These are phyloP conservation scores for Atta colombica DNA, from an alignment of 1,140 invertebrate genomes.

Conservation along the genomic window DNA sequence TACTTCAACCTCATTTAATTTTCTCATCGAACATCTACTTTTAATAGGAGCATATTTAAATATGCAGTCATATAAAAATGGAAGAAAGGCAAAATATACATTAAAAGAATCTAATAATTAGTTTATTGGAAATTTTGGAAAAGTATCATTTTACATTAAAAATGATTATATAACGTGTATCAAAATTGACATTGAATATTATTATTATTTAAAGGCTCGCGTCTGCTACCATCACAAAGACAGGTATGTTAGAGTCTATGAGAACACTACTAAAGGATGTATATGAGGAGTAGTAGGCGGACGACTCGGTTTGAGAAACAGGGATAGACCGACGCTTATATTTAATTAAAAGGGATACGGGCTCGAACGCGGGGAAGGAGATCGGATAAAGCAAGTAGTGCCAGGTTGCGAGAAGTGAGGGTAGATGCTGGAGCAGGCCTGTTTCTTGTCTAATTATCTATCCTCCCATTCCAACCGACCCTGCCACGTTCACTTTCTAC, in stretches of 20 bases:
- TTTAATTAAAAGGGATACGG: slow-evolving; percentile 83
- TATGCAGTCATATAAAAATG: not conserved
- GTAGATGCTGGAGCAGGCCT: slow-evolving; percentile 49
- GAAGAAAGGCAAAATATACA: not conserved
- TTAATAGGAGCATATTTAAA: not conserved
- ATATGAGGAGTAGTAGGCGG: not conserved
- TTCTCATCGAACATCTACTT: not conserved
- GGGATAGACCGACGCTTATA: slow-evolving; percentile 81
- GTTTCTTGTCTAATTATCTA: slow-evolving; percentile 84
- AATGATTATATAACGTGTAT: not conserved
- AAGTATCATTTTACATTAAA: not conserved
- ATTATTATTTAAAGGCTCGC: not conserved
- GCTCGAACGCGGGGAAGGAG: slow-evolving; percentile 57
- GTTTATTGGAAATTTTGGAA: not conserved
- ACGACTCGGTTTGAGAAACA: slow-evolving; percentile 63
- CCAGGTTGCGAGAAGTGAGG: not conserved
- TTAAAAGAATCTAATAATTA: not conserved
- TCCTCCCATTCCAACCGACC: slow-evolving; percentile 64
- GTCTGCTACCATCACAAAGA: not conserved
- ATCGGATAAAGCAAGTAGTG: slow-evolving; percentile 42
- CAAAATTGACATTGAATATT: not conserved
- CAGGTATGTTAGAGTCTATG: not conserved
- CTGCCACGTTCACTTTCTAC: slow-evolving; percentile 74
- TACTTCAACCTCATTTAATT: not conserved
- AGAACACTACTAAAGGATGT: not conserved